Evolutionary conservation across 2,888 invertebrate genomes (phyloP), one percentile per base, ranked within the genome.

Genomic region (Tyria jacobaeae): DNA sequence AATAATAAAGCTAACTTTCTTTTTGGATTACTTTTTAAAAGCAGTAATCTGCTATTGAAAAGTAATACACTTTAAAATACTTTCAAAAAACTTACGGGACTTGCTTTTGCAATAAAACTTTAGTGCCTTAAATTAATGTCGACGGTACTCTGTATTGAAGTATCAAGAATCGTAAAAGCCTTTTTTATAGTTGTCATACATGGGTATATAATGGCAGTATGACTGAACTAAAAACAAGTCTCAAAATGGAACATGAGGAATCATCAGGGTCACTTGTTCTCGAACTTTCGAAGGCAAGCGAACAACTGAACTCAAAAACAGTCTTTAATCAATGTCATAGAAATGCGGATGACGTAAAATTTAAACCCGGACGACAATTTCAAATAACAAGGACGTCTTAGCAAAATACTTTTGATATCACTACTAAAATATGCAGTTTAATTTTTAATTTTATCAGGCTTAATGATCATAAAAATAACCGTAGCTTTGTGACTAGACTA

Each of bases 61-160:
- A 51, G 51, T 7, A 51, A 12, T 21, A 21, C 6, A 12, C 31
- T 12, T 41, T 47, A 39, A 47, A 54, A 54, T 37, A 35, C 52
- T 57, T 57, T 57, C 54, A 10, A 37, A 57, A 54, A 64, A 61
- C 49, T 51, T 58, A 51, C 17, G 54, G 50, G 31, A 50, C 50
- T 60, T 60, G 55, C 50, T 50, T 41, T 54, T 24, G 34, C 14
- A 37, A 49, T 39, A 48, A 53, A 55, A 54, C 41, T 31, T 50
- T 31, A 25, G 12, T 35, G 6, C 12, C 39, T 47, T 59, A 47
- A 27, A 53, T 24, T 17, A 34, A 21, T n/a, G 12, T 51, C n/a
- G 10, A 9, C 47, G 37, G 14, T 27, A 54, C 49, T 41, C 34
- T 49, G 39, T 27, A 60, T n/a, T 41, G 17, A 21, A 9, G 15